Percentiles rank a stretch among this genome's conserved stretches.
phyloP scores from a whole-genome alignment of 2,113 vertebrate species.

The Vidua chalybeata region DNA sequence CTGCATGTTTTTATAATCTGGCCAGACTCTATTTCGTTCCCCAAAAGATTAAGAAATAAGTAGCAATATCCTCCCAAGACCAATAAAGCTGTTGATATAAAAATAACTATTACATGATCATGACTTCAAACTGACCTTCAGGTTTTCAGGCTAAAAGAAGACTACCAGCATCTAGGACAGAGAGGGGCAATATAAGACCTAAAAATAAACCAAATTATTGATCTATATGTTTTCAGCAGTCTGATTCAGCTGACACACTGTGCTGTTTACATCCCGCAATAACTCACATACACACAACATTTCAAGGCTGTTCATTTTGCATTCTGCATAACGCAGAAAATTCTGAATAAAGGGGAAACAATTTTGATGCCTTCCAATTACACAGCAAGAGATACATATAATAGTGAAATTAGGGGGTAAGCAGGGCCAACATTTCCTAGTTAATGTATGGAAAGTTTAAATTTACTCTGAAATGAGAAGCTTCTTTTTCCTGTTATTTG shows the following conservation, averaged over 20 bases:
- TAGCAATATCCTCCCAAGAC: conserved; percentile 2
- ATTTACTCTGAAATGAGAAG: background rate
- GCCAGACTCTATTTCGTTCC: background rate
- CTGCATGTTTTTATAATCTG: conserved; percentile 3
- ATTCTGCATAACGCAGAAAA: background rate
- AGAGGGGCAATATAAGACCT: conserved; percentile 12
- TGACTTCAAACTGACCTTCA: conserved; percentile 47
- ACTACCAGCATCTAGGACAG: background rate
- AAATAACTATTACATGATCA: conserved; percentile 27
- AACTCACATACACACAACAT: background rate
- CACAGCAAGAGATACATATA: background rate
- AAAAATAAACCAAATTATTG: conserved; percentile 55
- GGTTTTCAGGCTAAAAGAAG: conserved; percentile 36
- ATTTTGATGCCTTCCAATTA: background rate
- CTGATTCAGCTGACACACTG: conserved; percentile 10
- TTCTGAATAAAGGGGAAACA: background rate
- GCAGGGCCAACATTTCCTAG: background rate
- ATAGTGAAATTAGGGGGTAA: background rate
- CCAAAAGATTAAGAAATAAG: conserved; percentile 39
- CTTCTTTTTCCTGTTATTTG: background rate
- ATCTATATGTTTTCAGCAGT: conserved; percentile 20
- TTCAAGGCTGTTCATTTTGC: background rate
- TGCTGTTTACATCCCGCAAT: background rate
- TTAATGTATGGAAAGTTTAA: background rate
- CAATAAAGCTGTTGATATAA: conserved; percentile 30